Evolutionary conservation across 2,113 vertebrate genomes (phyloP).

Genomic region (Panthera tigris): DNA sequence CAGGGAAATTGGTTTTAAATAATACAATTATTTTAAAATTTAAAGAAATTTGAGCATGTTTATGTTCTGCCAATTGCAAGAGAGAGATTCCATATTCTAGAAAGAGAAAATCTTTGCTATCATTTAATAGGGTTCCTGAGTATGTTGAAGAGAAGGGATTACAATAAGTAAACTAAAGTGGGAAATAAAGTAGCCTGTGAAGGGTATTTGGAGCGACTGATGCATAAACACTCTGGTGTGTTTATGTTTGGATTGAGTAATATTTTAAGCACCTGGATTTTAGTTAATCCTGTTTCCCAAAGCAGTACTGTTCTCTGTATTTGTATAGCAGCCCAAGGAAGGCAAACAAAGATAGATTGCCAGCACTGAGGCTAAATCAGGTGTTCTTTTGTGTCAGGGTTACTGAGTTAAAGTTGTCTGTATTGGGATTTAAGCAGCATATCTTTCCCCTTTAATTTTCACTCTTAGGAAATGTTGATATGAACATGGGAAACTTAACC

Average conservation of each 20-base stretch:
- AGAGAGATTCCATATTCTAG: not conserved
- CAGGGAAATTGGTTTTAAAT: not conserved
- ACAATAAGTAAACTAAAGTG: not conserved
- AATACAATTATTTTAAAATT: not conserved
- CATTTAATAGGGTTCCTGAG: not conserved
- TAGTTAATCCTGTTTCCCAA: constrained; percentile 56
- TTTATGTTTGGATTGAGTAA: constrained; percentile 32
- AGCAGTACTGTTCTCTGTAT: not conserved
- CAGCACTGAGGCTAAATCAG: not conserved
- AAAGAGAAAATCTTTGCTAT: constrained; percentile 14
- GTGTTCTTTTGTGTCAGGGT: not conserved
- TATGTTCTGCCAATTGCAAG: not conserved
- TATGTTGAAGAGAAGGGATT: not conserved
- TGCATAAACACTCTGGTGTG: constrained; percentile 47
- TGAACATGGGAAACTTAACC: not conserved
- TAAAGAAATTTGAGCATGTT: not conserved
- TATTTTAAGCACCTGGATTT: constrained; percentile 48
- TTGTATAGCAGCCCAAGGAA: not conserved
- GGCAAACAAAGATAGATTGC: not conserved
- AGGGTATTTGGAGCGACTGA: not conserved
- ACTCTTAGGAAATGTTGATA: not conserved
- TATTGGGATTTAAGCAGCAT: not conserved
- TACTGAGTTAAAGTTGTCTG: not conserved
- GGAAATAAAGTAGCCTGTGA: not conserved
- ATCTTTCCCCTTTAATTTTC: not conserved